Evolutionary conservation across 2,113 vertebrate species (phyloP), one percentile per base, ranked within the genome.

Genomic region (Rhizomys pruinosus): DNA sequence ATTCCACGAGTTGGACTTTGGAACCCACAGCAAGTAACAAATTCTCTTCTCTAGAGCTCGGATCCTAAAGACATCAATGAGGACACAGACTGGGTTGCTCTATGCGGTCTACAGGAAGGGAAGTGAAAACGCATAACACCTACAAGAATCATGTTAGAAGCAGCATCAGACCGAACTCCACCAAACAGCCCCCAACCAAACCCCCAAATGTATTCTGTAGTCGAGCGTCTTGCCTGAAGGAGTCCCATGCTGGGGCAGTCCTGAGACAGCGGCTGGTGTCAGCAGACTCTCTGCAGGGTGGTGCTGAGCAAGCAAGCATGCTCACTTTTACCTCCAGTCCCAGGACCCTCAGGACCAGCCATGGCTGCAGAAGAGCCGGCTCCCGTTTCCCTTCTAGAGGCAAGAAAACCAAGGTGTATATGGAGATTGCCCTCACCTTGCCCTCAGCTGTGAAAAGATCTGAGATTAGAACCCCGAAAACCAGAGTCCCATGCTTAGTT

Each of bases 1-100:
- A 92, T 57, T 57, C 37, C 44, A 27, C 0, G 84, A 68, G 44
- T 23, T 94, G 80, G 90, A 85, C 80, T 79, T 80, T 93, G 66
- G 52, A 89, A 71, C 47, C 12, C 64, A 82, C 52, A 89, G 64
- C 66, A 92, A 69, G 39, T 37, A 90, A 81, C 23, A 17, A 59
- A 79, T 76, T 89, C 64, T 91, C 47, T 81, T 78, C 7, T 91
- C 59, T 52, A 9, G 17, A 55, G 71, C 76, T 82, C 12, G 76
- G 64, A 92, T 84, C 66, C 57, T 55, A 61, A 52, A 92, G 47
- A 72, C 44, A 68, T 0, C 8, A 73, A 17, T 39, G 39, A 80
- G 23, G 81, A 39, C 73, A 55, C 16, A 78, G 42, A 29, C 55
- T 8, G 22, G 37, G 17, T 34, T 87, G 84, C 88, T 25, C 19